These are phyloP conservation scores for Cavia aperea DNA, from an alignment of 2,113 vertebrate genomes.

Conservation along the genomic window DNA sequence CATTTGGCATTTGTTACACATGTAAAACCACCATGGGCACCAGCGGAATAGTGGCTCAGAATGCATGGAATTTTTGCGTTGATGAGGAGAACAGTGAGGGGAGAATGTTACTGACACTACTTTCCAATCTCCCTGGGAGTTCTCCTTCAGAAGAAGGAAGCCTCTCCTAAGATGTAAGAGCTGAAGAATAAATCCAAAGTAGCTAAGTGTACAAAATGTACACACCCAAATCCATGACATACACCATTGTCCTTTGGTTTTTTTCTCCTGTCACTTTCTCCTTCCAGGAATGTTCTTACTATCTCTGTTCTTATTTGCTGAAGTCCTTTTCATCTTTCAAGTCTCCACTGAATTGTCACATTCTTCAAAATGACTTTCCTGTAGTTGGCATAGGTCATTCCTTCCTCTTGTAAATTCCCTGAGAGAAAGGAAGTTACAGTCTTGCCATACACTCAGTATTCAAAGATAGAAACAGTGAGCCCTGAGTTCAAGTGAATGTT, in stretches of 20 bases:
- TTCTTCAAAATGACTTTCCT: constrained; percentile 8
- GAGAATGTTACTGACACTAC: background rate
- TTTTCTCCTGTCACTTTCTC: background rate
- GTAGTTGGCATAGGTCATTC: background rate
- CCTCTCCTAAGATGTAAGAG: background rate
- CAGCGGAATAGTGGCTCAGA: constrained; percentile 18
- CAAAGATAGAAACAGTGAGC: background rate
- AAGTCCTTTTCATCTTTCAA: constrained; percentile 15
- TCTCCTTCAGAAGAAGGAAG: background rate
- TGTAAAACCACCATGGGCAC: background rate
- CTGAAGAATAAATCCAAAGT: background rate
- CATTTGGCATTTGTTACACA: constrained; percentile 41
- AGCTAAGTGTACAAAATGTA: background rate
- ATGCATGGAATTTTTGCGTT: constrained; percentile 37
- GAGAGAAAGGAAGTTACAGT: background rate
- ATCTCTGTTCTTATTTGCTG: background rate
- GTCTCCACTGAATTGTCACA: background rate
- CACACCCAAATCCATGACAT: background rate
- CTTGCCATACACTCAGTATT: background rate
- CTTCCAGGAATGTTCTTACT: background rate
- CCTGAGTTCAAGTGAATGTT: background rate
- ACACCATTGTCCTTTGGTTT: background rate
- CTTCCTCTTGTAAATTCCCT: background rate
- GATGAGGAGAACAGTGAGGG: constrained; percentile 11
- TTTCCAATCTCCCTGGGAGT: background rate